These are phyloP conservation scores for Ypsolopha sequella DNA, from an alignment of 2,888 invertebrate species.

Conservation along the genomic window DNA sequence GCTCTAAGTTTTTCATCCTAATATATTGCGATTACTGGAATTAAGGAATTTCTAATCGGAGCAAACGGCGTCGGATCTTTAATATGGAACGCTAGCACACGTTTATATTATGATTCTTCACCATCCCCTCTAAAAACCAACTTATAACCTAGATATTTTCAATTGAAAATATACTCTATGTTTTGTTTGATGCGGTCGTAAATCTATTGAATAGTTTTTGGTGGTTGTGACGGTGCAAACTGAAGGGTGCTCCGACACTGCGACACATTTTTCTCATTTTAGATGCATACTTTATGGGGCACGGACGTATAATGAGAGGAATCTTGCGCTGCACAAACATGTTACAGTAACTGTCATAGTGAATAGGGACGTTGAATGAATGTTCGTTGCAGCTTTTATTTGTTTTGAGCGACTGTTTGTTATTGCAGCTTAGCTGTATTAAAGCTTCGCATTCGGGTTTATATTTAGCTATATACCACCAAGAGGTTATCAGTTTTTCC, in stretches of 20 bases:
- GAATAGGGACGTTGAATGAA: constrained; percentile 1
- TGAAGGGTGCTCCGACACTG: constrained; percentile 24
- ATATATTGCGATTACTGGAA: constrained; percentile 14
- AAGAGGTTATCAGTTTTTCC: too few relatives aligned
- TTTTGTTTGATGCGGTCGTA: constrained; percentile 6
- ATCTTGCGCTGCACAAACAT: constrained; percentile 48
- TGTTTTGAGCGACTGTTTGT: not conserved
- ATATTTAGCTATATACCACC: too few relatives aligned
- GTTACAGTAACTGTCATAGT: constrained; percentile 42
- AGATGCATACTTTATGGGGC: constrained; percentile 64
- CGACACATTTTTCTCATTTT: constrained; percentile 67
- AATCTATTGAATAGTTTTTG: too few relatives aligned
- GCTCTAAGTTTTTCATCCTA: constrained; percentile 9
- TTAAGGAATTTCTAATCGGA: constrained; percentile 10
- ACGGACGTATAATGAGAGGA: constrained; percentile 59
- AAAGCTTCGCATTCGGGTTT: too few relatives aligned
- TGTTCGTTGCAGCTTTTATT: not conserved
- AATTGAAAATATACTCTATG: not conserved
- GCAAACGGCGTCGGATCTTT: not conserved
- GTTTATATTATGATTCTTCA: constrained; percentile 4
- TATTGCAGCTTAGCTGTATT: too few relatives aligned
- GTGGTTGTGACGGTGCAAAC: too few relatives aligned
- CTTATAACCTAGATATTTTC: not conserved
- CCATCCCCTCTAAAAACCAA: not conserved
- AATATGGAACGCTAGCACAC: constrained; percentile 1